These are phyloP conservation scores for Eurois occulta DNA, from an alignment of 2,888 invertebrate species.

Conservation along the genomic window DNA sequence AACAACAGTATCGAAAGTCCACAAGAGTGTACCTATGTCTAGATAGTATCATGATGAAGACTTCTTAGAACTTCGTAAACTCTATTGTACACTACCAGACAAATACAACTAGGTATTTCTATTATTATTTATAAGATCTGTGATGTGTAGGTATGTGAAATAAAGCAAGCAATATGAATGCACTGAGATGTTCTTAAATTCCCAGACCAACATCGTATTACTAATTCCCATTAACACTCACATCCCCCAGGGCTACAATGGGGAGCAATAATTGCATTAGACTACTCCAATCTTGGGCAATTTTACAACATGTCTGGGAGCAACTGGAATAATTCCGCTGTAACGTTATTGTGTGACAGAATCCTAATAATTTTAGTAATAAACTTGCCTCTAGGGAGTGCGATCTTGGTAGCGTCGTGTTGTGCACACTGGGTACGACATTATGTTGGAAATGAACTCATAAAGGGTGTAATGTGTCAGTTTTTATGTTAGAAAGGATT, in stretches of 20 bases:
- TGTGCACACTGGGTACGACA: slow-evolving; percentile 19
- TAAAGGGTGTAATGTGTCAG: slow-evolving; percentile 2
- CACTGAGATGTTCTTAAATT: background rate
- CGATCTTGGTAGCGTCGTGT: slow-evolving; percentile 36
- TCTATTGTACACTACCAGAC: too few relatives aligned
- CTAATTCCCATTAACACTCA: slow-evolving; percentile 34
- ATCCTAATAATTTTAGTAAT: slow-evolving; percentile 60
- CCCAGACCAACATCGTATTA: slow-evolving; percentile 2
- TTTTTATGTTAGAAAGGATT: background rate
- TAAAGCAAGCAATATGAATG: background rate
- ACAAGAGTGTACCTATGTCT: background rate
- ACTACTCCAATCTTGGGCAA: slow-evolving; percentile 49
- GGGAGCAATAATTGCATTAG: slow-evolving; percentile 53
- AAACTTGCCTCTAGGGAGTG: slow-evolving; percentile 53
- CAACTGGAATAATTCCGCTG: slow-evolving; percentile 49
- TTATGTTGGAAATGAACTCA: slow-evolving; percentile 18
- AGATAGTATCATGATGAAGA: background rate
- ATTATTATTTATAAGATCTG: too few relatives aligned
- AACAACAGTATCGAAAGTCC: background rate
- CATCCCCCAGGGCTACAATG: background rate
- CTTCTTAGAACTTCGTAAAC: too few relatives aligned
- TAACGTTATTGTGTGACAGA: slow-evolving; percentile 53
- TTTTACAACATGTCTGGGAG: slow-evolving; percentile 61
- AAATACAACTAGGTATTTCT: too few relatives aligned
- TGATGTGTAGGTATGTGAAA: background rate